These are phyloP conservation scores for Anastrepha ludens DNA, from an alignment of 1,140 invertebrate genomes.

Conservation along the genomic window DNA sequence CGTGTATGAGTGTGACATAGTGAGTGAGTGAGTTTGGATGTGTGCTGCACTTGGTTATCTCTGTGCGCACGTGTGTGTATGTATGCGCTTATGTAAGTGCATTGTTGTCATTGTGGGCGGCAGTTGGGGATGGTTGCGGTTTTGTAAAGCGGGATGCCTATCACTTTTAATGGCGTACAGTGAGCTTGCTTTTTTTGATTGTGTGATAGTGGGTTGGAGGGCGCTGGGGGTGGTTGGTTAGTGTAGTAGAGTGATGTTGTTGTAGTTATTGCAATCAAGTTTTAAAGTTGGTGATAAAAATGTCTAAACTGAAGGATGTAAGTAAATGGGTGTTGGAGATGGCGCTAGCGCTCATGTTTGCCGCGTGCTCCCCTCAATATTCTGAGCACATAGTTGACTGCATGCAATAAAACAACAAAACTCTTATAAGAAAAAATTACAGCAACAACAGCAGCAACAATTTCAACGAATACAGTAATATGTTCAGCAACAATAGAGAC, in stretches of 20 bases:
- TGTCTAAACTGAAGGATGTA: neutral
- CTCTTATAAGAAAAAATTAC: neutral
- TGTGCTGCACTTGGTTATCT: neutral
- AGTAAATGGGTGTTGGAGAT: neutral
- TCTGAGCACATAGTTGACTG: neutral
- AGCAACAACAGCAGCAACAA: neutral
- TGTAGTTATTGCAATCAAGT: slow-evolving; percentile 1
- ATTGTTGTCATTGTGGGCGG: neutral
- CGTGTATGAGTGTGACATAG: neutral
- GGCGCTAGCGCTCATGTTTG: neutral
- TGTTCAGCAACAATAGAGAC: neutral
- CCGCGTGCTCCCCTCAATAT: neutral
- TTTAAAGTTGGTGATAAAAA: slow-evolving; percentile 16
- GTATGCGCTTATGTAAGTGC: neutral
- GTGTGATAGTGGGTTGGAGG: neutral
- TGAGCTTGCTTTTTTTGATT: too few species aligned
- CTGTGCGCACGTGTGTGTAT: neutral
- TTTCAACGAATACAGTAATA: neutral
- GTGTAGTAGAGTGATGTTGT: neutral
- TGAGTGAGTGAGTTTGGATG: neutral
- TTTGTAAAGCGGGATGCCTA: slow-evolving; percentile 16
- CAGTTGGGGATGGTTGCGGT: slow-evolving; percentile 24
- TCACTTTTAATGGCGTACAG: neutral
- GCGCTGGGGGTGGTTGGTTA: neutral
- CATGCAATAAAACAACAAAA: neutral